Evolutionary conservation across 2,888 invertebrate species (phyloP), one percentile per base, ranked within the genome.

Genomic region (Temnothorax unifasciatus): DNA sequence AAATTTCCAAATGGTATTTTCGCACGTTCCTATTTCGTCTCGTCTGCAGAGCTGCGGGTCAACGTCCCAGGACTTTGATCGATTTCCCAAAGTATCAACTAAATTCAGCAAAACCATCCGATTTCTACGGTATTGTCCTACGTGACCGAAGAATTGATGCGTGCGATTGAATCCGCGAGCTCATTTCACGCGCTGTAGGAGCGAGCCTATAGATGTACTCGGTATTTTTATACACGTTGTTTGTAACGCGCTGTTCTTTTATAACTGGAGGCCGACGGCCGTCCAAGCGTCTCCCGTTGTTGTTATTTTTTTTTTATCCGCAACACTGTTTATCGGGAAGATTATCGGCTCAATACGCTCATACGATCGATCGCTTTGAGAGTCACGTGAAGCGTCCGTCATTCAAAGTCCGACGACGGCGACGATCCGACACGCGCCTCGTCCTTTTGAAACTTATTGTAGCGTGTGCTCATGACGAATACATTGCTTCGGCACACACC

Each of bases 181-280:
- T 68, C 57, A 88, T 90, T 89, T 89, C 81, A 89, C 86, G 84
- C 82, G 82, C 77, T 41, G 76, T 59, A 81, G 68, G 76, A 73
- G 44, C 85, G 79, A 77, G 74, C 29, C 85, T 77, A 74, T 66
- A 79, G 75, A 47, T 54, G 73, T 85, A 81, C 68, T 73, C 83
- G 61, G 82, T 89, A 88, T 86, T 89, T 88, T 88, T 82, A 59
- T 59, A 73, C 75, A 38, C 57, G 74, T 59, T 47, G 79, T 59
- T 44, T 57, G 79, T 68, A 68, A 59, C 79, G 47, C 52, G 81
- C 82, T 29, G 21, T 68, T 29, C 68, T 79, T 74, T 81, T 81
- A 73, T 74, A 74, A 73, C 44, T 41, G 29, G 79, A 79, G 73
- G 69, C 77, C 77, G 77, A 57, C 77, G 83, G 57, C 81, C 82